These are phyloP conservation scores for Apeira syringaria DNA, from an alignment of 2,888 invertebrate genomes.

Conservation along the genomic window DNA sequence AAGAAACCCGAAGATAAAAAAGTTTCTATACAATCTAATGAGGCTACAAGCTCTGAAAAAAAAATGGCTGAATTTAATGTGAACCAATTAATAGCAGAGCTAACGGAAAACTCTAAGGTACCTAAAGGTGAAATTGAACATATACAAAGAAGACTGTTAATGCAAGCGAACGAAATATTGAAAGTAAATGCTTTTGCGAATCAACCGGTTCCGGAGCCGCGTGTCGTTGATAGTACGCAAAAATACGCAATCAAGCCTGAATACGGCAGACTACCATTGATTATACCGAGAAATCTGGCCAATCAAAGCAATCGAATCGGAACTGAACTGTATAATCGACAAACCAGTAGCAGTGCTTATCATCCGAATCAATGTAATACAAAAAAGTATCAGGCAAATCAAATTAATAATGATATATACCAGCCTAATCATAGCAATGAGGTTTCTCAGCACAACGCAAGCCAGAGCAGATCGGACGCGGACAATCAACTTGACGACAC, in stretches of 20 bases:
- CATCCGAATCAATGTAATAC: constrained; percentile 9
- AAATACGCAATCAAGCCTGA: constrained; percentile 60
- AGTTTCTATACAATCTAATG: constrained; percentile 35
- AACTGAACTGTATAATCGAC: constrained; percentile 7
- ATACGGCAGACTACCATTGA: constrained; percentile 61
- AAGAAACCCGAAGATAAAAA: constrained; percentile 43
- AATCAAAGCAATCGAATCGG: constrained; percentile 28
- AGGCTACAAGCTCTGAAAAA: constrained; percentile 38
- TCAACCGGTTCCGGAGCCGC: constrained; percentile 50
- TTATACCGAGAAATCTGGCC: constrained; percentile 51
- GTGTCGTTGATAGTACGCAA: constrained; percentile 61
- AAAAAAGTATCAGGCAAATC: constrained; percentile 21
- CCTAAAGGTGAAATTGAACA: constrained; percentile 73
- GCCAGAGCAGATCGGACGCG: constrained; percentile 34
- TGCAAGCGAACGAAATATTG: constrained; percentile 76
- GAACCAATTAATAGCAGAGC: constrained; percentile 70
- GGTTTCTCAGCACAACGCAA: constrained; percentile 42
- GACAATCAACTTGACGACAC: constrained; percentile 60
- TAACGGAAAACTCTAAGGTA: constrained; percentile 72
- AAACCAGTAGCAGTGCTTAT: constrained; percentile 13
- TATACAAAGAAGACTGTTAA: constrained; percentile 69
- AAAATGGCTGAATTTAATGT: constrained; percentile 67
- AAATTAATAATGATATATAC: constrained; percentile 25
- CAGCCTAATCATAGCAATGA: constrained; percentile 39
- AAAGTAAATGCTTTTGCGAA: constrained; percentile 75